Conservation (phyloP, 2,113 vertebrate genomes). For the Oceanites oceanicus region DNA sequence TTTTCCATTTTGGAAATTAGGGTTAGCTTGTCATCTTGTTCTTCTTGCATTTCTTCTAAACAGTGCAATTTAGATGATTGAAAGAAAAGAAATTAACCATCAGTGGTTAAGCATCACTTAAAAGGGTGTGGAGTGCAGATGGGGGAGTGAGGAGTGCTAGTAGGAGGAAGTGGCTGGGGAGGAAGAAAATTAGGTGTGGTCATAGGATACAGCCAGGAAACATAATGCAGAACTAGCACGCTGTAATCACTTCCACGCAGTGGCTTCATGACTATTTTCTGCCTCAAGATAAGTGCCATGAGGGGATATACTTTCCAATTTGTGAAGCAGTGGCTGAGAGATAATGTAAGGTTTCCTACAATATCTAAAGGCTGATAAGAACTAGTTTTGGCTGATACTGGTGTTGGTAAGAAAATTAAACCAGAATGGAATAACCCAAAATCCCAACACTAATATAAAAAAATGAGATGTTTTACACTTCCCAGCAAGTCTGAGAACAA, state of each 20-base stretch:
- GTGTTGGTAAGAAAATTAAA: neutral
- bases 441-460: neutral
- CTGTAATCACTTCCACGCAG: neutral
- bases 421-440: neutral
- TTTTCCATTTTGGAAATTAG: neutral
- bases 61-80: neutral
- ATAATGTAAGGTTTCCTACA: neutral
- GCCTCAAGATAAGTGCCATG: neutral
- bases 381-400: neutral
- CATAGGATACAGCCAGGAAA: neutral
- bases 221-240: too few relatives aligned
- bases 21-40: neutral
- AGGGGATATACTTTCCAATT: neutral
- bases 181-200: neutral
- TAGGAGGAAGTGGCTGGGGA: neutral
- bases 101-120: neutral
- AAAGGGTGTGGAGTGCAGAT: neutral
- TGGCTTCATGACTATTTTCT: neutral
- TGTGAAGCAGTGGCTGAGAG: neutral
- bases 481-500: neutral
- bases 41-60: neutral
- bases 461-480: neutral
- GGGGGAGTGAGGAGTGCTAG: neutral
- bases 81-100: neutral
- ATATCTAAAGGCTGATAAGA: neutral